Evolutionary conservation across 64 coral and sea anemone species (phyloP), one percentile per base, ranked within the genome.

Genomic region (Actinia tenebrosa): DNA sequence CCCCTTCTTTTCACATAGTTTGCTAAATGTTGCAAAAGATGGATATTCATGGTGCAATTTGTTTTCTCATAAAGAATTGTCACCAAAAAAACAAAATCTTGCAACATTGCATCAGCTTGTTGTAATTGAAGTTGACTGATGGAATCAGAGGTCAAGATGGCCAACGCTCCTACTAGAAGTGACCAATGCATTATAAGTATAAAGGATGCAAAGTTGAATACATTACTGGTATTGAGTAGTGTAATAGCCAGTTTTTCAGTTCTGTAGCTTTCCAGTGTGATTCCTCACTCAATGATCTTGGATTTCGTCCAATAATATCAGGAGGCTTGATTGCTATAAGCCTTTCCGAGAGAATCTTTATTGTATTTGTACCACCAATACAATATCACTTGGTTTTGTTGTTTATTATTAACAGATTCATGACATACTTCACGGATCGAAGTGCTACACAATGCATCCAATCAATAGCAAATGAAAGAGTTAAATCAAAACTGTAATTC

Each of bases 221-320:
- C 19, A 87, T 47, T 79, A 87, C 89, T 86, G 84, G 22, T 56
- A 87, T 56, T 15, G 78, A 86, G 79, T 91, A 91, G 19, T 91
- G 84, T 18, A 87, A 56, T 52, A 87, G 61, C 84, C 89, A 91
- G 84, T 91, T 91, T 42, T 87, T 91, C 3, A 91, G 77, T 86
- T 91, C 89, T 56, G 91, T 92, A 55, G 91, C 91, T 88, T 92
- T 92, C 91, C 91, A 92, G 80, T 92, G 68, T 22, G 87, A 87
- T 42, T 61, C 60, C 20, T 92, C 80, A 1, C 68, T 79, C 66
- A 88, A 44, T 56, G 91, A 68, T 54, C 91, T 81, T 1, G 53
- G 91, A 30, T 84, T 16, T 75, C 86, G 54, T 88, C 86, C 90
- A 22, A 88, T 47, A 44, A 77, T 87, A 10, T 87, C 90, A 45